A percentile compares a stretch with the other conserved stretches of the same genome.
These are phyloP conservation scores for Eriosoma lanigerum DNA, from an alignment of 1,140 invertebrate genomes.

Conservation along the genomic window DNA sequence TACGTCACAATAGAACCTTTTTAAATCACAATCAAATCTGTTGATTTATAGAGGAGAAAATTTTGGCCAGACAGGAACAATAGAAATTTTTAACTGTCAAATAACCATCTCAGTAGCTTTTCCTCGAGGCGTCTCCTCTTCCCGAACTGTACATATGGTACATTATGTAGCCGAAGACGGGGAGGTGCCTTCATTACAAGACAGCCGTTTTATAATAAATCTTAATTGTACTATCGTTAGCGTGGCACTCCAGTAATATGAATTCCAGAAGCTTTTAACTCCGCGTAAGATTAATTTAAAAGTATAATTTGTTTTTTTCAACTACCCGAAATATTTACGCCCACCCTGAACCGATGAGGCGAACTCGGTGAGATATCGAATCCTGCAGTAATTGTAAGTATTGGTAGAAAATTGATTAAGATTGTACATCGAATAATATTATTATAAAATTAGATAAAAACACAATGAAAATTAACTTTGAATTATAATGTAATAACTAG, in stretches of 20 bases:
- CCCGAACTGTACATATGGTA: too few species aligned
- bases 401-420: too few species aligned
- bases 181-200: neutral
- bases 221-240: conserved; percentile 49
- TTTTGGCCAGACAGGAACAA: conserved; percentile 9
- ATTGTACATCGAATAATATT: too few species aligned
- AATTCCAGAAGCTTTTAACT: conserved; percentile 42
- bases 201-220: conserved; percentile 42
- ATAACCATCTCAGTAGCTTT: neutral
- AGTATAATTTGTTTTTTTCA: conserved; percentile 39
- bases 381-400: too few species aligned
- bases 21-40: conserved; percentile 39
- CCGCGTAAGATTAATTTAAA: conserved; percentile 43
- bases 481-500: too few species aligned
- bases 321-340: neutral
- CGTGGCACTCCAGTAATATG: conserved; percentile 20
- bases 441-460: too few species aligned
- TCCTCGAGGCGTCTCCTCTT: neutral
- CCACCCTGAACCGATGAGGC: neutral
- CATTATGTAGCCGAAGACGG: neutral
- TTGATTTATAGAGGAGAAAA: conserved; percentile 34
- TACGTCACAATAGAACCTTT: conserved; percentile 25
- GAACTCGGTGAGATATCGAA: too few species aligned
- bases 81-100: conserved; percentile 10
- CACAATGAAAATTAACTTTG: too few species aligned